Percentiles rank a stretch among this genome's conserved stretches.
These are phyloP conservation scores for Temnothorax nylanderi DNA, from an alignment of 1,140 invertebrate species.

Conservation along the genomic window DNA sequence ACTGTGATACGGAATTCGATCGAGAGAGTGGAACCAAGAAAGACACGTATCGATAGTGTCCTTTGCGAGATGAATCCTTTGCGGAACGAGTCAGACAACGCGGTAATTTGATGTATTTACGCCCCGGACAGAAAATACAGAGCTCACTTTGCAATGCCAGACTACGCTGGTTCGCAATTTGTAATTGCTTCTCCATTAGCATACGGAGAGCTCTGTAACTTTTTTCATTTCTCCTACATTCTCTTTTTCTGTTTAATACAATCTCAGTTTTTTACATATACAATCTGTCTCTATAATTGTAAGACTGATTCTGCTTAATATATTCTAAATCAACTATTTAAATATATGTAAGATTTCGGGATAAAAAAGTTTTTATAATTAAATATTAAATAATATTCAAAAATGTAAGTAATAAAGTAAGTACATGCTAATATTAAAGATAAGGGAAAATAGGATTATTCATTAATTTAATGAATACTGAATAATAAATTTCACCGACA, in stretches of 20 bases:
- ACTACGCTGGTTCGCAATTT: neutral
- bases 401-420: too few relatives aligned
- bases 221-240: neutral
- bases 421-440: neutral
- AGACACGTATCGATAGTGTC: neutral
- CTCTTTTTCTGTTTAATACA: neutral
- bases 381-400: neutral
- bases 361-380: neutral
- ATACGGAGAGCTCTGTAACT: neutral
- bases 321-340: neutral
- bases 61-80: neutral
- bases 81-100: neutral
- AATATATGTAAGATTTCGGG: neutral
- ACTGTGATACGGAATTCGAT: neutral
- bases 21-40: neutral
- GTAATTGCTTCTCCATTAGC: conserved; percentile 29
- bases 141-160: neutral
- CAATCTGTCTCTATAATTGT: neutral
- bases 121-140: neutral
- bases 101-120: conserved; percentile 6
- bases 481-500: conserved; percentile 33
- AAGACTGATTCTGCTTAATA: conserved; percentile 3
- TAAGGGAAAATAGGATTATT: neutral
- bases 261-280: neutral
- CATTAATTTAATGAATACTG: neutral